Base-by-base conservation (phyloP, 2,888 invertebrate species). In the Archips xylosteana region DNA sequence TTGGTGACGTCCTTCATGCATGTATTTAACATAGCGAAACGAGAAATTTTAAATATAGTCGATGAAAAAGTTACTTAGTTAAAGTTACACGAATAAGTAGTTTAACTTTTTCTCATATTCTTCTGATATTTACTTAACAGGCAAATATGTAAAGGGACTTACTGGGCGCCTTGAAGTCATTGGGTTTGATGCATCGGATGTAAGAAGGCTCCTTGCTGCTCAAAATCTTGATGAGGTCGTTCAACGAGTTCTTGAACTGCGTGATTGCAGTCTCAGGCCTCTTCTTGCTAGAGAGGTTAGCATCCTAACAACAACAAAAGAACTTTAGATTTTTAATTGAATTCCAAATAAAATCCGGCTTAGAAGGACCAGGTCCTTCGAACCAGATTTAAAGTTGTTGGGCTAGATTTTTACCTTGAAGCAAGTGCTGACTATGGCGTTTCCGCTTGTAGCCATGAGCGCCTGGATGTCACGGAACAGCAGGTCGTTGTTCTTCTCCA, bases 401-500 rank as follows among this genome's bases (percentile, higher is more conserved):
- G 49, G 10, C 2, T 13, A 15, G 15, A n/a, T 59, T 15, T 65
- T 66, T 77, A 92, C 93, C 89, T 89, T 91, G 79, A 94, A 94
- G 83, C 94, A 94, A 34, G 76, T 80, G n/a, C 84, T 86, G 34
- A 91, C 91, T 78, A 94, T 93, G 70, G 85, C 81, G 85, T 94
- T 94, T 0, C 87, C 86, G 75, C 92, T 92, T 78, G 95, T 95
- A 34, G 97, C 96, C 97, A 98, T 98, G 9, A 97, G 96, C 88
- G 97, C 97, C 86, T 98, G 96, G 45, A 99, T 95, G 91, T 99
- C 98, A 68, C 98, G 94, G 95, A 97, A 99, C 49, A 99, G 92
- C 61, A 98, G 92, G 87, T 99, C 98, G 89, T 98, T 99, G 94
- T 99, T 99, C 92, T 99, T 99, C 87, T 99, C 98, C 75, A 99